These are phyloP conservation scores for Mustela lutreola DNA, from an alignment of 2,113 vertebrate genomes.

Conservation along the genomic window DNA sequence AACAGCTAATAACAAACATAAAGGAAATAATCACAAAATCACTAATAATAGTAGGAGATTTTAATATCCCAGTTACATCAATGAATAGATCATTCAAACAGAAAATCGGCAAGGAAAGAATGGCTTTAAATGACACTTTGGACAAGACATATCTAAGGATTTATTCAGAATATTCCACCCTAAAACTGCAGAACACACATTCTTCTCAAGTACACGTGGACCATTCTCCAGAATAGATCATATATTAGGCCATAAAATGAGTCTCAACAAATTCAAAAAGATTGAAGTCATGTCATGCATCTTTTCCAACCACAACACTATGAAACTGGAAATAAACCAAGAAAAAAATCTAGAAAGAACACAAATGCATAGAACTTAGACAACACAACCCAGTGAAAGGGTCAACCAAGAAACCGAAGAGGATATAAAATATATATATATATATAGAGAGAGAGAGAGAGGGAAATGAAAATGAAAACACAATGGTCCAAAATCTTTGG, in stretches of 20 bases:
- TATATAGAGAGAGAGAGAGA: too few relatives aligned
- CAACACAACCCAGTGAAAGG: not conserved
- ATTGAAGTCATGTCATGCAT: not conserved
- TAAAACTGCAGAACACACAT: not conserved
- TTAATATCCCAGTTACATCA: not conserved
- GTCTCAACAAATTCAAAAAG: not conserved
- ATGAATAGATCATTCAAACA: not conserved
- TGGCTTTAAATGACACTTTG: not conserved
- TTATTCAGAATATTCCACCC: not conserved
- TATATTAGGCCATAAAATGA: not conserved
- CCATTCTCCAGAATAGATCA: not conserved
- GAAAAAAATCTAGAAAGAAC: not conserved
- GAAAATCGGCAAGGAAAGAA: not conserved
- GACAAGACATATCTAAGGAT: not conserved
- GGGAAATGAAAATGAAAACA: not conserved
- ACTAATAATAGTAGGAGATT: not conserved
- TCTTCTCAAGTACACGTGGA: not conserved
- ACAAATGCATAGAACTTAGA: not conserved
- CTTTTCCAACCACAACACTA: not conserved
- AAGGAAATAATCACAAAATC: not conserved
- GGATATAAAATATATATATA: not conserved
- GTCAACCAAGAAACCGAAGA: not conserved
- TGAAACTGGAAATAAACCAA: not conserved
- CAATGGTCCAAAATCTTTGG: not conserved
- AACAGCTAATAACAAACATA: not conserved